Evolutionary conservation across 2,888 invertebrate species (phyloP), one percentile per base, ranked within the genome.

Genomic region (Sminthurinus aureus): DNA sequence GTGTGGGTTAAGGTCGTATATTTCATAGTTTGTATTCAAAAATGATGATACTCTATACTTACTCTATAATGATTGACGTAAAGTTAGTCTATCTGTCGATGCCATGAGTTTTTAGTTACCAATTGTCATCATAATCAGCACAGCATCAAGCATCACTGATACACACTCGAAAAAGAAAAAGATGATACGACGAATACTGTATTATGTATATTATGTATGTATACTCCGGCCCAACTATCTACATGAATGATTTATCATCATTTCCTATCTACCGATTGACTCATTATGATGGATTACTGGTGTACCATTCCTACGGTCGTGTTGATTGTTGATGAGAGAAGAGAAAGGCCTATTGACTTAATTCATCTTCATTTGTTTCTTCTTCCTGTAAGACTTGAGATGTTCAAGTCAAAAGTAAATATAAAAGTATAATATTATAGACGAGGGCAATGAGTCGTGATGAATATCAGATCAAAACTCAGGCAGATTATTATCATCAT

Each of bases 271-370:
- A 38, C 58, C 24, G 74, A 74, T 38, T 74, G 81, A 81, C 74
- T 75, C 74, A 81, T 81, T 74, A 81, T 81, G 81, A 81, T 75
- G 74, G 58, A 74, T 81, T 74, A 64, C 22, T 13, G n/a, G 52
- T 73, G 38, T 81, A 58, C 50, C 81, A 26, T 71, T 81, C 38
- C 1, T 38, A 38, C 6, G 74, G 74, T 73, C 58, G 74, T 81
- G 81, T 26, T 81, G 81, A 81, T 52, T 38, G 38, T 81, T 81
- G 81, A 81, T 73, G 81, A 81, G 81, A 81, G 81, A 81, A 75
- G 81, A 81, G 81, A 81, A 81, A 81, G 81, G 81, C 18, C 24
- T 74, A 38, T 81, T 58, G 75, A 75, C 74, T 74, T 38, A 26
- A 69, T 79, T 79, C 38, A 4, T 38, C 38, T 38, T 38, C 38